A percentile compares a stretch with the other conserved stretches of the same genome.
Evolutionary conservation across 2,113 vertebrate genomes (phyloP).

Genomic region (Himantopus leucocephalus): DNA sequence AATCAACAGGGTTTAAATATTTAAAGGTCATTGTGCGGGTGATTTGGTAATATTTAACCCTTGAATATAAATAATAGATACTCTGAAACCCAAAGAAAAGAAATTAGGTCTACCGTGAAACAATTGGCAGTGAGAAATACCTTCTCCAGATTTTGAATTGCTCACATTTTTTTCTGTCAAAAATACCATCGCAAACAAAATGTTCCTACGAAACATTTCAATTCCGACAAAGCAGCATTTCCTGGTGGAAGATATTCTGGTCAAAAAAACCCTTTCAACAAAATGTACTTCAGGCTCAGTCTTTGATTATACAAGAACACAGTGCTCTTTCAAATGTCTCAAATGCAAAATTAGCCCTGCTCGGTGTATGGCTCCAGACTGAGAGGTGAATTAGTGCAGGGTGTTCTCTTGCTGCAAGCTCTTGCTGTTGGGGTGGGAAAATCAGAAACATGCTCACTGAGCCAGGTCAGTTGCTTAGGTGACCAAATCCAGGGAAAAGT

Average conservation of each 20-base stretch:
- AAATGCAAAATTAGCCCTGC: conserved; percentile 54
- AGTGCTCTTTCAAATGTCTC: conserved; percentile 47
- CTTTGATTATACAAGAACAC: conserved; percentile 48
- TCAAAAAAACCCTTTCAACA: conserved; percentile 29
- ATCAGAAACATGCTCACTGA: not conserved
- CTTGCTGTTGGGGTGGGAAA: conserved; percentile 30
- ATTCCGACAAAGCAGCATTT: not conserved
- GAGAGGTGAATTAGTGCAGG: conserved; percentile 45
- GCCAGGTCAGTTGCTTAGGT: conserved; percentile 62
- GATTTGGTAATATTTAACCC: not conserved
- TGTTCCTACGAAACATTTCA: not conserved
- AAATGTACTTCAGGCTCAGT: conserved; percentile 28
- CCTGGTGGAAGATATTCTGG: conserved; percentile 31
- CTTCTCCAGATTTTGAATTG: not conserved
- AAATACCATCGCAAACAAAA: conserved; percentile 22
- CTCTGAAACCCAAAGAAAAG: not conserved
- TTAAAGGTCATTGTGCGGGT: not conserved
- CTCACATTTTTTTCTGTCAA: not conserved
- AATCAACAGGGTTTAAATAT: not conserved
- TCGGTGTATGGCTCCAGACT: not conserved
- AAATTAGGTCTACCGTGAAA: not conserved
- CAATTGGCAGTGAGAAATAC: not conserved
- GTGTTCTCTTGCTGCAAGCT: not conserved
- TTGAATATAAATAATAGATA: not conserved
- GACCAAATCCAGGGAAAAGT: conserved; percentile 14